Conservation (phyloP, 2,113 vertebrate genomes). For the Tetrao urogallus region DNA sequence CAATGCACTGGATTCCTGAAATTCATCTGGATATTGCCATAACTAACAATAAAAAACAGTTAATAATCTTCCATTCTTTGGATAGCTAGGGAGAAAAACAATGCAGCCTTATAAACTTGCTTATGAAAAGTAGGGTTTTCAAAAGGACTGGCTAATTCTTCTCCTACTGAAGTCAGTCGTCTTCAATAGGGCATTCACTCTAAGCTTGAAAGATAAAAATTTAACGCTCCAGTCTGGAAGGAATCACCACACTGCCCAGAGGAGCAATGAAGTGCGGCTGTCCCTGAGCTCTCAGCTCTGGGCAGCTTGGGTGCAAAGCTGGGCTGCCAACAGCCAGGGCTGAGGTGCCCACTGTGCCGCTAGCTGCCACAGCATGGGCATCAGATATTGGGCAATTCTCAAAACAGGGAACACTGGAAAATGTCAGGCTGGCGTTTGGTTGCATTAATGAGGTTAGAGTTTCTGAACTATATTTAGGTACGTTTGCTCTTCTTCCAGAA, state of each 20-base stretch:
- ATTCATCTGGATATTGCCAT: slow-evolving; percentile 43
- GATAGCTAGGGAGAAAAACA: slow-evolving; percentile 38
- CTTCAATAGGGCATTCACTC: slow-evolving; percentile 11
- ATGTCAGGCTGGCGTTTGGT: not conserved
- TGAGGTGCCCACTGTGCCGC: not conserved
- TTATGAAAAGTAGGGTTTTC: slow-evolving; percentile 33
- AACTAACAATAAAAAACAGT: slow-evolving; percentile 59
- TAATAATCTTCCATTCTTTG: slow-evolving; percentile 50
- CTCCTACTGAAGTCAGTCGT: slow-evolving; percentile 6
- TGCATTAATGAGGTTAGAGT: not conserved
- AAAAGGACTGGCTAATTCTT: slow-evolving; percentile 26
- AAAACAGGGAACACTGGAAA: not conserved
- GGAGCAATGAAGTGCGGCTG: not conserved
- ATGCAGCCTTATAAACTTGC: slow-evolving; percentile 28
- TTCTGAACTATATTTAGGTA: not conserved
- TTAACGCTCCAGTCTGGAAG: not conserved
- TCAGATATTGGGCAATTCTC: rapidly evolving
- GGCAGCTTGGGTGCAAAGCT: not conserved
- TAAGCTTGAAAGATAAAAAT: not conserved
- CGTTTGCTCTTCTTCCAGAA: not conserved
- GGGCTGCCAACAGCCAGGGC: rapidly evolving
- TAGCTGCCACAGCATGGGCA: rapidly evolving
- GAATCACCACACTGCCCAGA: not conserved
- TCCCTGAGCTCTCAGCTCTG: rapidly evolving
- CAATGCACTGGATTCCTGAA: slow-evolving; percentile 51